Base-by-base conservation (phyloP, 1,140 invertebrate genomes). In the Drosophila busckii region DNA sequence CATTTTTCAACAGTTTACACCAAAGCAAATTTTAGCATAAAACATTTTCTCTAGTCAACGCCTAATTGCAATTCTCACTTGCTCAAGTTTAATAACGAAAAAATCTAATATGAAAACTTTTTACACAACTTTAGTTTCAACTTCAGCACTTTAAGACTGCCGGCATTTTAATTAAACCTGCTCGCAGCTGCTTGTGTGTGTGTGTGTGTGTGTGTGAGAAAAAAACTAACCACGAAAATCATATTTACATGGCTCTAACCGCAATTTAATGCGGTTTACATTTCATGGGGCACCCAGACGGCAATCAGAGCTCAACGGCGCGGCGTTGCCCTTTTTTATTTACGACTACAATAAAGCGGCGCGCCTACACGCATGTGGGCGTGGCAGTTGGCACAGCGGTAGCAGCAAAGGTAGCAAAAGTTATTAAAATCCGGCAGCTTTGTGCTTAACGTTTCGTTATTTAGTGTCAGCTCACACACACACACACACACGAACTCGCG, bases 321-420 rank as follows among this genome's bases (percentile, higher is more conserved):
- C n/a, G n/a, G n/a, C n/a, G 26, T 6, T 17, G 9, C 23, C n/a
- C 54, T 52, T 58, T 75, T 82, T 82, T 82, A 82, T 80, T 80
- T 80, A 80, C 69, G 73, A 82, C 73, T 80, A 82, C 75, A 80
- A 80, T 80, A 80, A 80, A 63, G 49, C 53, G 75, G 60, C 54
- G 46, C 49, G 37, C 50, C 50, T 54, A 37, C 56, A 7, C 35
- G 13, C 13, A 19, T n/a, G 26, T 42, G 53, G 52, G 48, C 35
- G 50, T 63, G 68, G 49, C 52, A 54, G 13, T 15, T 16, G 4
- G 17, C n/a, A n/a, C n/a, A n/a, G 20, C 3, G 52, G 28, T 20
- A 22, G 64, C 16, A 32, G 28, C 8, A 19, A 23, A 19, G 32
- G 31, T 34, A 34, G 54, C 67, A 58, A 80, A 80, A 82, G 73